phyloP scores from a whole-genome alignment of 2,888 invertebrate species.

The Ceriagrion tenellum region DNA sequence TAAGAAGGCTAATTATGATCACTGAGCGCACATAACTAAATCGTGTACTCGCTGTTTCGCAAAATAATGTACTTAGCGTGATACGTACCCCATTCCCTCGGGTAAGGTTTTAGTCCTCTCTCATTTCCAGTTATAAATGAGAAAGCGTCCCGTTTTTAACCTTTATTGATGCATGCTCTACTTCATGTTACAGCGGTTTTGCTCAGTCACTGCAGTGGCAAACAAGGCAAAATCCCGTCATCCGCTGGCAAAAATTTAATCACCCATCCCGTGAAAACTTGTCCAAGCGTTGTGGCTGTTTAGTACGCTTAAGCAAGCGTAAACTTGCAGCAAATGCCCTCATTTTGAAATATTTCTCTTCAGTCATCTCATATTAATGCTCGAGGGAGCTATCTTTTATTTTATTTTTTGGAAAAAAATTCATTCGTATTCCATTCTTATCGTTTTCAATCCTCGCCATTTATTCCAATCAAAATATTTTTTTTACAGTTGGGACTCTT shows the following conservation, averaged over 20 bases:
- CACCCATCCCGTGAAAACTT: not conserved
- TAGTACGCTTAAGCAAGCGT: not conserved
- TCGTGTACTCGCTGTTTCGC: not conserved
- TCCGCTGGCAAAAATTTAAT: not conserved
- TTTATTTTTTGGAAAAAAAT: too few relatives aligned
- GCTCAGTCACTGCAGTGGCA: not conserved
- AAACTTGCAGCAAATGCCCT: not conserved
- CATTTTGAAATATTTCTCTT: not conserved
- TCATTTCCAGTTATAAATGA: not conserved
- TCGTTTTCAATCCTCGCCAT: too few relatives aligned
- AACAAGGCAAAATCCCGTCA: not conserved
- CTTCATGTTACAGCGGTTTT: not conserved
- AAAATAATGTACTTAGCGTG: not conserved
- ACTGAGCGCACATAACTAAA: not conserved
- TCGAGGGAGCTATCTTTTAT: not conserved
- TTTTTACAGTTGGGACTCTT: too few relatives aligned
- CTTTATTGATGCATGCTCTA: not conserved
- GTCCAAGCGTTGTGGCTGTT: not conserved
- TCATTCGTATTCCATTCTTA: too few relatives aligned
- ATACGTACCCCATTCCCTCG: not conserved
- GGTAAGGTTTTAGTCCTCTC: not conserved
- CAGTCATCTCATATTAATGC: too few relatives aligned
- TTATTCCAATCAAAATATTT: too few relatives aligned
- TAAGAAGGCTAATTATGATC: not conserved
- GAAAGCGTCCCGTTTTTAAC: not conserved